A percentile compares a stretch with the other conserved stretches of the same genome.
phyloP scores from a whole-genome alignment of 2,113 vertebrate genomes.

The Peucedramus taeniatus region DNA sequence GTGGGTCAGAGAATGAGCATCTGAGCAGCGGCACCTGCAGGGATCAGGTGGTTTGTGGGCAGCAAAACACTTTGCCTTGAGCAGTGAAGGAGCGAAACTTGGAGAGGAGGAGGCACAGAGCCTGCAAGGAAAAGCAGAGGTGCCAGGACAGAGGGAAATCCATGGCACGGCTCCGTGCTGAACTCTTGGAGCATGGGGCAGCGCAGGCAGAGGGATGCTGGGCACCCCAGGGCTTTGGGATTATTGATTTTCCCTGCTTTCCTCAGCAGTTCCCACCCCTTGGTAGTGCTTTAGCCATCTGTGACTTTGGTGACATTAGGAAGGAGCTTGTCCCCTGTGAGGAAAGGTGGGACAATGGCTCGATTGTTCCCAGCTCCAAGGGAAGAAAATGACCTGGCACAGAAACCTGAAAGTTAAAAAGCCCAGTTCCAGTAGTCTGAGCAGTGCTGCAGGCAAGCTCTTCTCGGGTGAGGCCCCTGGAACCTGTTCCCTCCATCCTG shows the following conservation, averaged over 20 bases:
- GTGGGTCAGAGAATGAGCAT: fast-evolving
- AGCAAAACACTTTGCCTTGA: not conserved
- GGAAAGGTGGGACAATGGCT: not conserved
- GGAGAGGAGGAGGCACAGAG: not conserved
- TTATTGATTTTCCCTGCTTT: not conserved
- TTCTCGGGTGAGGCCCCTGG: not conserved
- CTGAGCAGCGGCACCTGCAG: not conserved
- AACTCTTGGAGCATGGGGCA: fast-evolving
- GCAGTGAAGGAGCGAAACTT: not conserved
- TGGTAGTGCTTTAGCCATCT: not conserved
- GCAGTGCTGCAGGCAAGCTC: not conserved
- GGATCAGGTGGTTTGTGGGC: not conserved
- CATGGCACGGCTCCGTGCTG: fast-evolving
- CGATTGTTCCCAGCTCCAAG: constrained; percentile 16
- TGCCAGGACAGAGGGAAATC: not conserved
- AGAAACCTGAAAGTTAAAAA: not conserved
- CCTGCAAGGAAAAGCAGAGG: not conserved
- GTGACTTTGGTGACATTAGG: not conserved
- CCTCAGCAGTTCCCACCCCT: not conserved
- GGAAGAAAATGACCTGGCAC: not conserved
- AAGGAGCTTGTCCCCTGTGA: not conserved
- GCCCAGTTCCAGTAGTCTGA: not conserved
- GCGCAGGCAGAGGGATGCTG: fast-evolving
- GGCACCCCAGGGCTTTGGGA: not conserved
- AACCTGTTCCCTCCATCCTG: not conserved